These are phyloP conservation scores for Paratrypauchen microcephalus DNA, from an alignment of 2,797 vertebrate genomes.

Conservation along the genomic window DNA sequence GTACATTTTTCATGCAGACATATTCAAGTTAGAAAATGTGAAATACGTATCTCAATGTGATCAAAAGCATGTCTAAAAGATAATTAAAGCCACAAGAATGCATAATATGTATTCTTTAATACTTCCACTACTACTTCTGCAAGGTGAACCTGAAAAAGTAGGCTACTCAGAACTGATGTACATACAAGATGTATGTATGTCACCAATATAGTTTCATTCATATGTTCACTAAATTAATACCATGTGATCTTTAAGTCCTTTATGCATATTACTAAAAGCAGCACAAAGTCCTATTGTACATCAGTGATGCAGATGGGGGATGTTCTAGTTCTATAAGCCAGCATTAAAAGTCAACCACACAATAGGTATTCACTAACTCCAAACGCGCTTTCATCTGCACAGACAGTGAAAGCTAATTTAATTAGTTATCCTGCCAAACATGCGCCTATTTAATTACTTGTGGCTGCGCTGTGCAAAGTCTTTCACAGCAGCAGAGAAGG, in stretches of 20 bases:
- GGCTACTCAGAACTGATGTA: no score
- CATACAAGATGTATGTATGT: background rate
- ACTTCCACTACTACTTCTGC: no score
- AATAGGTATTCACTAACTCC: slow-evolving; percentile 22
- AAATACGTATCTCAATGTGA: no score
- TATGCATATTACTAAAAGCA: background rate
- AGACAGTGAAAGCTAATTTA: slow-evolving; percentile 64
- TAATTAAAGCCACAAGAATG: no score
- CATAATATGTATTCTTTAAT: no score
- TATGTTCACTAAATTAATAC: background rate
- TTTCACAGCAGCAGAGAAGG: slow-evolving; percentile 45
- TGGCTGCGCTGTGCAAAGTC: slow-evolving; percentile 47
- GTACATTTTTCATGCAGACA: no score
- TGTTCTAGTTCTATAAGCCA: slow-evolving; percentile 3
- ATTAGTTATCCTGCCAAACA: slow-evolving; percentile 71
- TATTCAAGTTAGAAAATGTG: no score
- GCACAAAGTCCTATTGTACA: background rate
- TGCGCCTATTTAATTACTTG: slow-evolving; percentile 73
- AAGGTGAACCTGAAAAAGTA: no score
- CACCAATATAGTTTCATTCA: background rate
- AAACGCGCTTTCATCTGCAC: slow-evolving; percentile 21
- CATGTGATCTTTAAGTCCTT: background rate
- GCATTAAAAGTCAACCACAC: slow-evolving; percentile 2
- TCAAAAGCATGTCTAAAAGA: no score
- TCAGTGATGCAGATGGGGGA: background rate